Percentiles rank a stretch among this genome's conserved stretches.
phyloP scores from a whole-genome alignment of 2,113 vertebrate genomes.

The Vireo altiloquus region DNA sequence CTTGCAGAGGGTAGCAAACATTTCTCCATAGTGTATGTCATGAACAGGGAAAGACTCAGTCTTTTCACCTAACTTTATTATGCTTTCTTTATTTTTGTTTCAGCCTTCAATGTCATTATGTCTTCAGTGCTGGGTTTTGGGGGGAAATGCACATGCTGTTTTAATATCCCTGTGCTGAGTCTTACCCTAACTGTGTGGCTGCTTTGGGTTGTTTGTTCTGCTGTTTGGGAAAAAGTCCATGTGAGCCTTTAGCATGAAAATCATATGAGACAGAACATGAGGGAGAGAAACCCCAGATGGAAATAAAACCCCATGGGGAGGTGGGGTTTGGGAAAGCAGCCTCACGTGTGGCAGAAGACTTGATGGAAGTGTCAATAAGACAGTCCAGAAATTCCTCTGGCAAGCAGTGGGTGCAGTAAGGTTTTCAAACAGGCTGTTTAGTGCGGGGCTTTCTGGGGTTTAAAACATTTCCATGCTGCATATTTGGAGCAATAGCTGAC shows the following conservation, averaged over 20 bases:
- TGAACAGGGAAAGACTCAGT: background rate
- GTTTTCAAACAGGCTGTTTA: background rate
- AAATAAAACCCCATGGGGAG: background rate
- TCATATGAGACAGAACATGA: background rate
- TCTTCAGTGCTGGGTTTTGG: background rate
- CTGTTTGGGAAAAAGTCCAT: background rate
- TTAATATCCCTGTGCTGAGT: background rate
- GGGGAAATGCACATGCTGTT: background rate
- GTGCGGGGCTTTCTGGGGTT: background rate
- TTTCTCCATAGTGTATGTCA: background rate
- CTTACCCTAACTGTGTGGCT: background rate
- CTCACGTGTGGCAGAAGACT: background rate
- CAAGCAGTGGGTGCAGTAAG: background rate
- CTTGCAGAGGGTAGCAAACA: background rate
- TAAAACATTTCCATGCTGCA: background rate
- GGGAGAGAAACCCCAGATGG: background rate
- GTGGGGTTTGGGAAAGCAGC: background rate
- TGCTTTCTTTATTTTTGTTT: background rate
- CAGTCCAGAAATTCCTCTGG: background rate
- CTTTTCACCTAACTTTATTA: background rate
- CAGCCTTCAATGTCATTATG: background rate
- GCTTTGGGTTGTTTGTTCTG: background rate
- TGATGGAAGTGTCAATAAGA: background rate
- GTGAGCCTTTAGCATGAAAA: background rate
- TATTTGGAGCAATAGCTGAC: background rate